phyloP scores from a whole-genome alignment of 2,113 vertebrate species.

The Rhabdornis inornatus region DNA sequence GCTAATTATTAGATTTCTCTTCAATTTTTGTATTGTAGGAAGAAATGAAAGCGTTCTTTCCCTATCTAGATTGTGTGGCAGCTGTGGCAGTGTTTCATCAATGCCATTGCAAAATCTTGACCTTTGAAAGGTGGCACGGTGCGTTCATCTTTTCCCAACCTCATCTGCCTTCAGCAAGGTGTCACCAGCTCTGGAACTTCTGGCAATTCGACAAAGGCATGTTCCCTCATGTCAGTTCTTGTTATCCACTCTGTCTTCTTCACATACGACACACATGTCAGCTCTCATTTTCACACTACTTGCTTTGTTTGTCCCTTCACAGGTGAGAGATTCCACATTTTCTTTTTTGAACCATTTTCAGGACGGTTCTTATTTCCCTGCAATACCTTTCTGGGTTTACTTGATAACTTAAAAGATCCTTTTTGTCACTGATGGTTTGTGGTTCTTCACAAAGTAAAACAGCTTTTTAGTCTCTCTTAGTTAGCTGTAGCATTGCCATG shows the following conservation, averaged over 20 bases:
- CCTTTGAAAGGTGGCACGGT: slow-evolving; percentile 5
- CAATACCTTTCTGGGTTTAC: not conserved
- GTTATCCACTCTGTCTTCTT: slow-evolving; percentile 41
- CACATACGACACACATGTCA: not conserved
- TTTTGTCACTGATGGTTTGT: not conserved
- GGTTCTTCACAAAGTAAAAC: not conserved
- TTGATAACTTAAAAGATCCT: not conserved
- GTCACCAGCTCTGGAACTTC: slow-evolving; percentile 29
- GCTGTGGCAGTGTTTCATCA: not conserved
- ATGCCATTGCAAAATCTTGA: not conserved
- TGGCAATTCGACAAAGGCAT: slow-evolving; percentile 26
- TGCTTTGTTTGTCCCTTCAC: slow-evolving; percentile 20
- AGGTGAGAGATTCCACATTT: slow-evolving; percentile 1
- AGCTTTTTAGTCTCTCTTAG: not conserved
- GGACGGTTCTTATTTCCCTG: not conserved
- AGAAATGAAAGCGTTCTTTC: not conserved
- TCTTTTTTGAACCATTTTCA: not conserved
- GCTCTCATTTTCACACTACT: slow-evolving; percentile 29
- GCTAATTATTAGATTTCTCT: slow-evolving; percentile 54
- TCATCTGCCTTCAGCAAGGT: slow-evolving; percentile 45
- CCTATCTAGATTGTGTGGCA: not conserved
- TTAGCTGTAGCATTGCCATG: not conserved
- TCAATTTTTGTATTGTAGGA: slow-evolving; percentile 19
- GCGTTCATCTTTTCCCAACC: not conserved
- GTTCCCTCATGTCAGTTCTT: slow-evolving; percentile 25